phyloP scores from a whole-genome alignment of 2,888 invertebrate species.

The Polyploca ridens region DNA sequence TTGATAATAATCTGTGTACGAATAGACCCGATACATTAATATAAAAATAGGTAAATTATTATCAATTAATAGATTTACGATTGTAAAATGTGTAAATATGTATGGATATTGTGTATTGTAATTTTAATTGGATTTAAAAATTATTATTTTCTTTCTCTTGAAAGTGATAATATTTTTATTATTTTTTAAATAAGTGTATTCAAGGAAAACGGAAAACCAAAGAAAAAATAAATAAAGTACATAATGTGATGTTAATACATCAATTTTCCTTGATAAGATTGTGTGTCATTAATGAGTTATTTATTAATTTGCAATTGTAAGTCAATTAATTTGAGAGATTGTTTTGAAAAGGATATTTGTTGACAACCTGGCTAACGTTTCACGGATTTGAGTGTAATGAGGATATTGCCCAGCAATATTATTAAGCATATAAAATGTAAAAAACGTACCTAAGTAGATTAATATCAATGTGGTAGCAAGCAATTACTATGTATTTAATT shows the following conservation, averaged over 20 bases:
- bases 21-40: too few relatives aligned
- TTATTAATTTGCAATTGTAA: background rate
- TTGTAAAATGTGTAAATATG: background rate
- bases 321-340: background rate
- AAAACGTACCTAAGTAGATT: background rate
- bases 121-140: background rate
- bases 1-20: too few relatives aligned
- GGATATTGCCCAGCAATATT: background rate
- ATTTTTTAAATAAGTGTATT: background rate
- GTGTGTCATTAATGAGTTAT: background rate
- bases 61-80: slow-evolving; percentile 8
- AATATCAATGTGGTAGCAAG: background rate
- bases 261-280: background rate
- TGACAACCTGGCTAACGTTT: background rate
- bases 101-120: background rate
- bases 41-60: too few relatives aligned
- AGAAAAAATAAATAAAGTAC: background rate
- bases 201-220: background rate
- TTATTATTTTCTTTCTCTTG: too few relatives aligned
- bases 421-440: background rate
- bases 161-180: background rate
- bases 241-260: background rate
- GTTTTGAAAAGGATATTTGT: background rate
- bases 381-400: background rate
- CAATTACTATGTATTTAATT: background rate